phyloP scores from a whole-genome alignment of 2,888 invertebrate genomes.

The Zele albiditarsus region DNA sequence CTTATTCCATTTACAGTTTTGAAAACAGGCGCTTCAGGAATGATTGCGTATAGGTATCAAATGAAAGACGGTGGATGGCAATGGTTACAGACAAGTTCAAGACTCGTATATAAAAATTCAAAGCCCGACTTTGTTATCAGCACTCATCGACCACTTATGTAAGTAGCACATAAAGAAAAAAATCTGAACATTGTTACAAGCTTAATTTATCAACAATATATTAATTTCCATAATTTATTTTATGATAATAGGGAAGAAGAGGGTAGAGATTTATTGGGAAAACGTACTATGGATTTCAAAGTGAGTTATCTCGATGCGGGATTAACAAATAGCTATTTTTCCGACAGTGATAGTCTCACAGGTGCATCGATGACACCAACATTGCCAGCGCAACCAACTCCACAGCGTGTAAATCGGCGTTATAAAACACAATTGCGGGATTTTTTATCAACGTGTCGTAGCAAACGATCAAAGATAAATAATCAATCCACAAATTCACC shows the following conservation, averaged over 20 bases:
- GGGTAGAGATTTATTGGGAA: constrained; percentile 96
- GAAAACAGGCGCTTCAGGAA: constrained; percentile 98
- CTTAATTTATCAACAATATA: neutral
- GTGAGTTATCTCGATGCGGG: constrained; percentile 97
- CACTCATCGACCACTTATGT: constrained; percentile 98
- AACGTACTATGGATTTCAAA: constrained; percentile 99
- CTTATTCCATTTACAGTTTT: constrained; percentile 80
- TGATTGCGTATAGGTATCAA: constrained; percentile 98
- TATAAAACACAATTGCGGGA: constrained; percentile 96
- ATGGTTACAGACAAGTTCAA: constrained; percentile 97
- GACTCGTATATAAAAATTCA: constrained; percentile 98
- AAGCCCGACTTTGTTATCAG: constrained; percentile 99
- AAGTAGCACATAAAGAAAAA: constrained; percentile 72
- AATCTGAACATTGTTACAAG: neutral
- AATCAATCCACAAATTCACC: constrained; percentile 76
- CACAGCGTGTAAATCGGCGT: constrained; percentile 84
- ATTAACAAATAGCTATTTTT: constrained; percentile 91
- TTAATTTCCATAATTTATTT: neutral
- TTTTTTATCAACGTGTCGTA: constrained; percentile 93
- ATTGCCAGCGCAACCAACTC: constrained; percentile 77
- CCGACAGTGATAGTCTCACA: constrained; percentile 85
- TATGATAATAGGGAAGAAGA: constrained; percentile 90
- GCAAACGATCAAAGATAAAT: constrained; percentile 78
- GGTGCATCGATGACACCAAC: constrained; percentile 75
- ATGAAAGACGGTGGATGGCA: constrained; percentile 96